A percentile compares a stretch with the other conserved stretches of the same genome.
These are phyloP conservation scores for Myiagra hebetior DNA, from an alignment of 2,113 vertebrate species.

Conservation along the genomic window DNA sequence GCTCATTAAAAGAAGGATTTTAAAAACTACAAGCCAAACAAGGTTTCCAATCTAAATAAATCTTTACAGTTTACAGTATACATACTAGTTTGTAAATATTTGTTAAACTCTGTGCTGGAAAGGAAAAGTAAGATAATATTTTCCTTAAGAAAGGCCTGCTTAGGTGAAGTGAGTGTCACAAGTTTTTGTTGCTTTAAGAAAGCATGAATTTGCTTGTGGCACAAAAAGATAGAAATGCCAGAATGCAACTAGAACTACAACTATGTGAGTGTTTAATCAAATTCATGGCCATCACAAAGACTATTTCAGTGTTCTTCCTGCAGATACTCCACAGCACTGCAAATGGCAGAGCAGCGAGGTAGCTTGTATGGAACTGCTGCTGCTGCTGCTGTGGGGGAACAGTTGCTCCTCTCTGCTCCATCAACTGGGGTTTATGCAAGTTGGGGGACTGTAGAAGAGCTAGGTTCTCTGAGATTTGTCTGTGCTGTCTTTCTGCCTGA, in stretches of 20 bases:
- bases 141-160: not conserved
- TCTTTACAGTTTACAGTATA: not conserved
- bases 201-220: not conserved
- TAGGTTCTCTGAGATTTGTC: not conserved
- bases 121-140: not conserved
- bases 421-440: not conserved
- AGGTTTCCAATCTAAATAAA: not conserved
- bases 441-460: not conserved
- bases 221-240: not conserved
- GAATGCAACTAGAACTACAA: not conserved
- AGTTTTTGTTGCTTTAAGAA: not conserved
- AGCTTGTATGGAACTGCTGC: not conserved
- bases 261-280: not conserved
- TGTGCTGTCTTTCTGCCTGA: not conserved
- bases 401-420: not conserved
- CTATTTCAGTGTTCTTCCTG: not conserved
- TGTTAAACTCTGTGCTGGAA: not conserved
- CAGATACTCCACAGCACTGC: not conserved
- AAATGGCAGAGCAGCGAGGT: not conserved
- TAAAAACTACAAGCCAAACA: not conserved
- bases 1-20: not conserved
- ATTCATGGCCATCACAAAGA: not conserved
- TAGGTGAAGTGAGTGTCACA: not conserved
- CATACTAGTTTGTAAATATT: not conserved
- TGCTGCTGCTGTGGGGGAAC: not conserved